Evolutionary conservation across 2,797 vertebrate species (phyloP), one percentile per base, ranked within the genome.

Genomic region (Picus viridis): DNA sequence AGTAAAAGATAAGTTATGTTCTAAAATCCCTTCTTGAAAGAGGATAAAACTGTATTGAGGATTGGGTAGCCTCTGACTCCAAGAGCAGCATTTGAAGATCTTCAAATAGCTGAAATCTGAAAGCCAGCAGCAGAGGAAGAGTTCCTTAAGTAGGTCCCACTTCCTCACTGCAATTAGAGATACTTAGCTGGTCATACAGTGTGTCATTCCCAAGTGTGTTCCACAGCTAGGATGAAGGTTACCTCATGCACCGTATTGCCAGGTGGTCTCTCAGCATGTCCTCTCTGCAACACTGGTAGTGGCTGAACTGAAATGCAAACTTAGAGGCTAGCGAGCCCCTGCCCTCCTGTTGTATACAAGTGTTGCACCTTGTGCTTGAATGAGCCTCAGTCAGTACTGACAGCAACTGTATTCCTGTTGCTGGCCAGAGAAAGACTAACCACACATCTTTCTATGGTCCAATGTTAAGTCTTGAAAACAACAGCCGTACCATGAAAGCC

Each of bases 191-290:
- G 23, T 30, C 12, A 3, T 17, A 30, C 53, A 51, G 54, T 5
- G 29, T 23, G 68, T 32, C 45, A 23, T 36, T 69, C 39, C 73
- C 19, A 23, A 8, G 45, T 24, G 39, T 15, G 5, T 74, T 53
- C 34, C 57, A 32, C 51, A 61, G 62, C 10, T 29, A 4, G 51
- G 36, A 26, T 0, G 0, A 63, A 51, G 26, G 49, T 63, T 81
- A 23, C 17, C 15, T 32, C 24, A 10, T 57, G 53, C 22, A 23
- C 17, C 9, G 32, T 20, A 10, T 51, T 51, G 63, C 30, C 1
- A 0, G 16, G 13, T 7, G 6, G 14, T 14, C 9, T 36, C 71
- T 47, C 17, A 18, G 41, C 7, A 0, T 29, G 17, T 47, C 27
- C 23, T 19, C n/a, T n/a, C 68, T 53, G 27, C 43, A 24, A 39